Conservation (phyloP, 1,140 invertebrate species). For the Platyura marginata region DNA sequence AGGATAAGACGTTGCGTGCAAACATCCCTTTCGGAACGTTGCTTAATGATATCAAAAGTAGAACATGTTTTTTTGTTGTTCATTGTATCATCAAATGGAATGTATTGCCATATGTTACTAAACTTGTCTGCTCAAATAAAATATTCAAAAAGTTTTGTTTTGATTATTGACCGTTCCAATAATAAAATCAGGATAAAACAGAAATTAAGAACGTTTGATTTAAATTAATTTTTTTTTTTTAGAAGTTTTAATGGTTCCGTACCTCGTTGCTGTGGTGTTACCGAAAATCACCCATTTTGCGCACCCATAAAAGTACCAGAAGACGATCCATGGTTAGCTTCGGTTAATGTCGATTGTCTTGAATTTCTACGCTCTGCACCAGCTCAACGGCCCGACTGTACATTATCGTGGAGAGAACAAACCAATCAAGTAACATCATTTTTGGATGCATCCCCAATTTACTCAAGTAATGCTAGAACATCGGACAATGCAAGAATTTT, state of each 20-base stretch:
- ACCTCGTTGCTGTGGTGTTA: slow-evolving; percentile 54
- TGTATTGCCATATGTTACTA: no score
- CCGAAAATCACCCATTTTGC: slow-evolving; percentile 64
- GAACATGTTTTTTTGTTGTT: no score
- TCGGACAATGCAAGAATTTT: slow-evolving; percentile 53
- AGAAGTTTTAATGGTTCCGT: slow-evolving; percentile 63
- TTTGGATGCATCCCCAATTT: slow-evolving; percentile 81
- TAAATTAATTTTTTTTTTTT: slow-evolving; percentile 1
- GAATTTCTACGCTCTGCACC: slow-evolving; percentile 56
- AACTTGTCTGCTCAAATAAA: no score
- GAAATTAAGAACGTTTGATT: no score
- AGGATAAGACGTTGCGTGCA: no score
- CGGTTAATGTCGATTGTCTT: slow-evolving; percentile 47
- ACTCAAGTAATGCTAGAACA: slow-evolving; percentile 65
- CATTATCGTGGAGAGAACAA: slow-evolving; percentile 52
- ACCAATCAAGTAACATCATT: slow-evolving; percentile 66
- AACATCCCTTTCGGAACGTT: no score
- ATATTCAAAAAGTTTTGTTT: no score
- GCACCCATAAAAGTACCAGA: slow-evolving; percentile 54
- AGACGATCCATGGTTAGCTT: slow-evolving; percentile 51
- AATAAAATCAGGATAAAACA: no score
- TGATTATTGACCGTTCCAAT: no score
- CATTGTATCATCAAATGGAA: no score
- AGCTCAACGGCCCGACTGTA: slow-evolving; percentile 46
- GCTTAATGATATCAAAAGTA: no score